Conservation (phyloP, 2,113 vertebrate genomes). For the Chascanopsetta lugubris region DNA sequence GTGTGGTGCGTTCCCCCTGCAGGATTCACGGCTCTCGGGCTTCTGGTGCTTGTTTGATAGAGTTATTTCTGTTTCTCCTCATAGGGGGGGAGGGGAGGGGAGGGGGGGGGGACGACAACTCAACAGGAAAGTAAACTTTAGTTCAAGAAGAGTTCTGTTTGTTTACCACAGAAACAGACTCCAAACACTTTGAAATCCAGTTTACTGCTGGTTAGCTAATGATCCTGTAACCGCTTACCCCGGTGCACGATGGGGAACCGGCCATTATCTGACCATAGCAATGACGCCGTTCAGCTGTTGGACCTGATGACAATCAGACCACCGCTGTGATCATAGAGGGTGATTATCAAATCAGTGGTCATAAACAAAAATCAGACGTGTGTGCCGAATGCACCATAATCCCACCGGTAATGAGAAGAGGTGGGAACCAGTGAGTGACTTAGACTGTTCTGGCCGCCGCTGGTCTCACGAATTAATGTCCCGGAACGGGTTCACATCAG, state of each 20-base stretch:
- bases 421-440: constrained; percentile 48
- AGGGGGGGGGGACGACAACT: no score
- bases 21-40: constrained; percentile 6
- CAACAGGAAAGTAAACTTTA: constrained; percentile 5
- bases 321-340: constrained; percentile 25
- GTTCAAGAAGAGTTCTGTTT: neutral
- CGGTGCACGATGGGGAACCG: constrained; percentile 25
- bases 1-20: constrained; percentile 22
- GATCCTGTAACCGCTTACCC: neutral
- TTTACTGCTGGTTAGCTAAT: constrained; percentile 2
- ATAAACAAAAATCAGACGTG: constrained; percentile 32
- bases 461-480: constrained; percentile 40
- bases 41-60: constrained; percentile 5
- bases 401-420: constrained; percentile 35
- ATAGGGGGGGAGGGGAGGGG: no score
- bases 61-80: constrained; percentile 9
- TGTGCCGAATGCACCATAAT: constrained; percentile 35
- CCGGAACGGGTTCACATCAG: constrained; percentile 27
- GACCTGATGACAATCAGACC: constrained; percentile 34
- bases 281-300: constrained; percentile 21
- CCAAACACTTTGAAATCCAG: constrained; percentile 6
- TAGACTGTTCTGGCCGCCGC: constrained; percentile 1
- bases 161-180: constrained; percentile 7
- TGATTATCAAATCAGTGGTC: constrained; percentile 54
- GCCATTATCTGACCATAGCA: constrained; percentile 32